Conservation (phyloP, 1,140 invertebrate species). For the Anastrepha ludens region DNA sequence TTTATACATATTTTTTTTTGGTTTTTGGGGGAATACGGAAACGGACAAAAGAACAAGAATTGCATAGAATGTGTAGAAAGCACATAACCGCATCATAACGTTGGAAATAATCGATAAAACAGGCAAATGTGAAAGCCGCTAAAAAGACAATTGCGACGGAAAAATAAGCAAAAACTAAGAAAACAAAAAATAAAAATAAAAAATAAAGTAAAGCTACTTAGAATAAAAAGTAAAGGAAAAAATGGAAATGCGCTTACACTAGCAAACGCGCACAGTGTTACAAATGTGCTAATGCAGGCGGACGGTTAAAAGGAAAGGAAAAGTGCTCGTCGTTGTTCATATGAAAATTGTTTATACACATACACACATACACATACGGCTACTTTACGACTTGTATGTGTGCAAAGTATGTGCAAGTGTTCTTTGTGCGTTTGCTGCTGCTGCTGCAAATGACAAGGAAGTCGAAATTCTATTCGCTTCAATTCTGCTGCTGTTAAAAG, state of each 20-base stretch:
- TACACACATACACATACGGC: not conserved
- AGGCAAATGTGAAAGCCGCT: slow-evolving; percentile 44
- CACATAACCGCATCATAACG: not conserved
- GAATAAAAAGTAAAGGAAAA: not conserved
- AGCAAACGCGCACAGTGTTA: not conserved
- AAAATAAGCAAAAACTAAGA: not conserved
- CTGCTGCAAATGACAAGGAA: slow-evolving; percentile 1
- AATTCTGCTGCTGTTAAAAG: not conserved
- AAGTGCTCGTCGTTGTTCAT: slow-evolving; percentile 24
- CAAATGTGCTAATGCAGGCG: slow-evolving; percentile 13
- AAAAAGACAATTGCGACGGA: slow-evolving; percentile 8
- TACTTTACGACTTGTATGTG: not conserved
- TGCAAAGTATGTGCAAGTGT: not conserved
- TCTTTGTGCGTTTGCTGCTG: not conserved
- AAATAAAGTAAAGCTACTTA: not conserved
- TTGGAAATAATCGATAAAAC: slow-evolving; percentile 50
- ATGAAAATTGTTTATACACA: slow-evolving; percentile 40
- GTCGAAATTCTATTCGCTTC: not conserved
- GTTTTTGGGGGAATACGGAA: slow-evolving; percentile 20
- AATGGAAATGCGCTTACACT: not conserved
- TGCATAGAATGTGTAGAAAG: slow-evolving; percentile 16
- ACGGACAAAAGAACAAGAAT: not conserved
- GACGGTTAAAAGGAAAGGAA: slow-evolving; percentile 40
- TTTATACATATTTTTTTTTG: not conserved
- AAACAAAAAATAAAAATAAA: slow-evolving; percentile 6